Base-by-base conservation (phyloP, 2,797 vertebrate species). In the Myotis vivesi region DNA sequence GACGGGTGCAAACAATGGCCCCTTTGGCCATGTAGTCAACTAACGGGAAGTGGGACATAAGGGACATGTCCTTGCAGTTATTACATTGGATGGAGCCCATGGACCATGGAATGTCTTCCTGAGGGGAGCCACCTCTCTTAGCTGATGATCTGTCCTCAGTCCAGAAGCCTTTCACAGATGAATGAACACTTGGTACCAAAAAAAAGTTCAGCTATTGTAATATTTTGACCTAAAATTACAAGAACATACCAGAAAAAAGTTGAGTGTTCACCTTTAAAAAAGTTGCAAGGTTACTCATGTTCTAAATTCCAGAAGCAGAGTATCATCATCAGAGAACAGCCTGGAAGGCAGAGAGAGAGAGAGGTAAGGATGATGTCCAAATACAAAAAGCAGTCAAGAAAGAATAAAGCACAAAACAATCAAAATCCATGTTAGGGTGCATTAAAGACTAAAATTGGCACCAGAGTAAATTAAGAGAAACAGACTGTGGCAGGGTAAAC, bases 161-260 rank as follows among this genome's bases (percentile, higher is more conserved):
- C 25, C 2, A 85, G 23, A 11, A 33, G 36, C 16, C 62, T 55
- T 82, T 57, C 20, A 12, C 76, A 76, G 6, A 57, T 9, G 22
- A 53, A 66, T 30, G 46, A 72, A 28, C 41, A 22, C 12, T 25
- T 13, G 10, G n/a, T 4, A 38, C 28, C 22, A n/a, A 16, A 59
- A 15, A 30, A 44, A 82, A 38, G n/a, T 8, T 90, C 30, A 57
- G 25, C 57, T 79, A 9, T 66, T 7, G 33, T 49, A 33, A 8
- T 30, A 79, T 33, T 79, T 79, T 71, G 30, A 92, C 30, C 49
- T 57, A 71, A 92, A 76, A 62, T 59, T 82, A 38, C 23, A 89
- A 81, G 12, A 53, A 77, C 5, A 53, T 68, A 92, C 76, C n/a
- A 82, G n/a, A 82, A 86, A 72, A 77, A 13, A 76, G 76, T 73